Percentiles rank a stretch among this genome's conserved stretches.
Conservation (phyloP, 2,888 invertebrate species). For the Epsilonema sp. region DNA sequence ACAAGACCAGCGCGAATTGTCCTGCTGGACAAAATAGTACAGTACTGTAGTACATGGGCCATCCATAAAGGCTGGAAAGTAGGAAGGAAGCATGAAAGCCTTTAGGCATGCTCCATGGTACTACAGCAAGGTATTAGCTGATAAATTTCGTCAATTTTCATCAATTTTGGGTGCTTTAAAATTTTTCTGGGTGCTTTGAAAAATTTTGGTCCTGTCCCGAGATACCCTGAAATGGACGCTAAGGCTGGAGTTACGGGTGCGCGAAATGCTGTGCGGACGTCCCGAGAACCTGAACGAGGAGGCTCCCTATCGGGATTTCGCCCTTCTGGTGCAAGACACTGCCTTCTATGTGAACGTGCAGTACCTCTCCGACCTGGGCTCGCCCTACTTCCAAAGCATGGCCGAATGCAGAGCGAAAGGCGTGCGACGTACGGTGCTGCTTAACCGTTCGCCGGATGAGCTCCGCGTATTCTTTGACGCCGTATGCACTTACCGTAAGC, state of each 20-base stretch:
- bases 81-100: no score
- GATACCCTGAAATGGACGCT: no score
- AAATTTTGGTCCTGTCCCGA: no score
- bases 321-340: not conserved
- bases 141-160: no score
- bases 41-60: no score
- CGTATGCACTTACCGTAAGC: conserved; percentile 14
- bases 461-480: conserved; percentile 14
- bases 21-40: no score
- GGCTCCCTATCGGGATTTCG: conserved; percentile 4
- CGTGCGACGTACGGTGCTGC: conserved; percentile 12
- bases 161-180: no score
- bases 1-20: no score
- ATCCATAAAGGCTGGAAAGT: no score
- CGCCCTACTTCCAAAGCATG: conserved; percentile 8
- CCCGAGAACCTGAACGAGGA: not conserved
- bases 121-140: no score
- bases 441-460: conserved; percentile 13
- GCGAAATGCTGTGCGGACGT: not conserved
- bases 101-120: no score
- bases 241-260: not conserved
- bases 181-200: no score
- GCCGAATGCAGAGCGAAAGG: conserved; percentile 10
- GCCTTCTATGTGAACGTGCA: conserved; percentile 15
- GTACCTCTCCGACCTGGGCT: conserved; percentile 14